Conservation (phyloP, 2,888 invertebrate genomes). For the Drosophila parthenogenetica region DNA sequence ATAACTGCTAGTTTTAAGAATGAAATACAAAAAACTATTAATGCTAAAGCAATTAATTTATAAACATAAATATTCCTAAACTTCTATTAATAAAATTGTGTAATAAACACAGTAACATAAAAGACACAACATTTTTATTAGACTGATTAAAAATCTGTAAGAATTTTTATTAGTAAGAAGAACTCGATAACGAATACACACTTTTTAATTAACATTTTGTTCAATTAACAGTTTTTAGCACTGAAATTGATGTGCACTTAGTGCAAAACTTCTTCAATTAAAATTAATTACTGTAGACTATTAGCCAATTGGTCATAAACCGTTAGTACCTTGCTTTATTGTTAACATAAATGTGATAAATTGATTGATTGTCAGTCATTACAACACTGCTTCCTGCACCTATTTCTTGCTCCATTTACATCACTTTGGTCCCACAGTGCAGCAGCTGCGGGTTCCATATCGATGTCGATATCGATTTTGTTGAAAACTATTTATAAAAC, state of each 20-base stretch:
- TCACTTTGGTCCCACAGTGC: constrained; percentile 30
- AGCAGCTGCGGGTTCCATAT: constrained; percentile 28
- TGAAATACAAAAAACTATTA: too few relatives aligned
- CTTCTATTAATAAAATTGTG: too few relatives aligned
- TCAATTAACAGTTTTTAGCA: too few relatives aligned
- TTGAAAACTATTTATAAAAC: constrained; percentile 50
- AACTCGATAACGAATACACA: too few relatives aligned
- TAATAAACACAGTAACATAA: background rate
- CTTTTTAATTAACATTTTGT: too few relatives aligned
- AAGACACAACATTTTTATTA: background rate
- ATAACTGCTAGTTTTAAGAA: too few relatives aligned
- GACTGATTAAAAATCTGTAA: background rate
- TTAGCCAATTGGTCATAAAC: background rate
- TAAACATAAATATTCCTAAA: too few relatives aligned
- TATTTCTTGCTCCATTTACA: background rate
- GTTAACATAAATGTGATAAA: background rate
- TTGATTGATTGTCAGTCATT: constrained; percentile 15
- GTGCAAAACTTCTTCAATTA: background rate
- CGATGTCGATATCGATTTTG: constrained; percentile 35
- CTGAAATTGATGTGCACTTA: background rate
- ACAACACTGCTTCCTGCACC: background rate
- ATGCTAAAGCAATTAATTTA: too few relatives aligned
- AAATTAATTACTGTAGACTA: background rate
- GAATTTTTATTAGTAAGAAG: too few relatives aligned
- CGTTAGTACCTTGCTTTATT: background rate